phyloP scores from a whole-genome alignment of 2,113 vertebrate species.

The Neotoma lepida region DNA sequence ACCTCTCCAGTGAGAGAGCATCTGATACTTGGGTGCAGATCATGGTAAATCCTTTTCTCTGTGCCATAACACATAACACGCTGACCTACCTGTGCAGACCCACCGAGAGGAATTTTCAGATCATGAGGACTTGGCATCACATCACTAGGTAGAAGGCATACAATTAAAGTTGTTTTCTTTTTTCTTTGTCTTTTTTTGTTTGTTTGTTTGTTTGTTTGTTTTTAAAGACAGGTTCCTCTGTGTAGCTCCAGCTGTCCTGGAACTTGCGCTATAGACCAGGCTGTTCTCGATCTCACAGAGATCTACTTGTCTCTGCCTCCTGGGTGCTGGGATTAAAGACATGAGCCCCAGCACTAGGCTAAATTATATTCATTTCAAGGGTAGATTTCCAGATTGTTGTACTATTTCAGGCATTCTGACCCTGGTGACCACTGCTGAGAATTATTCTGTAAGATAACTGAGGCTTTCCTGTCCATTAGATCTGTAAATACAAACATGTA shows the following conservation, averaged over 20 bases:
- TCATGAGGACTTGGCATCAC: background rate
- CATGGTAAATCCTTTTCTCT: background rate
- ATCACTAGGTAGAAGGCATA: background rate
- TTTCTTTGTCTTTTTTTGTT: no score
- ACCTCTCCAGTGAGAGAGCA: background rate
- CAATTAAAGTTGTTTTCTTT: background rate
- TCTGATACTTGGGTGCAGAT: background rate
- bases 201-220: no score
- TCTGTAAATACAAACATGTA: background rate
- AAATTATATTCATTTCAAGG: background rate
- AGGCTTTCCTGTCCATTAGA: background rate
- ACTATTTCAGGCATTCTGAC: background rate
- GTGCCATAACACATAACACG: background rate
- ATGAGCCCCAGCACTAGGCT: background rate
- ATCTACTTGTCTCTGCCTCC: background rate
- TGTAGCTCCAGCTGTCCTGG: background rate
- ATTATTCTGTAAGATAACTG: no score
- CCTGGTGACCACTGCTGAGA: background rate
- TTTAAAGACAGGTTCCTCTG: background rate
- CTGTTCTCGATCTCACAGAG: background rate
- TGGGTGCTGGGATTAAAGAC: background rate
- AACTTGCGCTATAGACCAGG: background rate
- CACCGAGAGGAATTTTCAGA: background rate
- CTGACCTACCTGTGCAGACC: background rate
- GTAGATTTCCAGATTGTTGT: background rate